Conservation (phyloP, 1,140 invertebrate species). For the Tribolium castaneum region DNA sequence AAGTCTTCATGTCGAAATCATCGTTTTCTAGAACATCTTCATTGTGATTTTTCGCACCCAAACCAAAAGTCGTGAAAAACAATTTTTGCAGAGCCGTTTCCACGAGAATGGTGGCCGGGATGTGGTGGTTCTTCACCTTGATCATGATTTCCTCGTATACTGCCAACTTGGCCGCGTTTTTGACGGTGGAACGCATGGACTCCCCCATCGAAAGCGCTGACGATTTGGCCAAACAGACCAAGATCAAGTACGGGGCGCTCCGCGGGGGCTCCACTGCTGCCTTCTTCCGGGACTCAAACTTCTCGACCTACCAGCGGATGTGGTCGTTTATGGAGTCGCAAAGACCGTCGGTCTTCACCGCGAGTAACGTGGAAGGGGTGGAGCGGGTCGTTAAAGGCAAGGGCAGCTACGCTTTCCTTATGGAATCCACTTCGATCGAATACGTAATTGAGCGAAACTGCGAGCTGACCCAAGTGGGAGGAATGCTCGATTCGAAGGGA, state of each 20-base stretch:
- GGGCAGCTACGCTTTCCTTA: constrained; percentile 90
- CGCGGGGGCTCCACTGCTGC: constrained; percentile 85
- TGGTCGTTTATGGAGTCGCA: constrained; percentile 94
- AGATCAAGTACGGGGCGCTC: constrained; percentile 96
- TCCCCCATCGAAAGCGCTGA: constrained; percentile 96
- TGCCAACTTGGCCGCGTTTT: constrained; percentile 95
- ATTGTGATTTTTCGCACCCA: background rate
- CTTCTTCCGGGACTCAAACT: constrained; percentile 84
- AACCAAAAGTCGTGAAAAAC: background rate
- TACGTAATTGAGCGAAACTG: constrained; percentile 93
- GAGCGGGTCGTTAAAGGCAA: constrained; percentile 85
- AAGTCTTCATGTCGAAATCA: constrained; percentile 53
- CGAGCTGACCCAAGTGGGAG: constrained; percentile 89
- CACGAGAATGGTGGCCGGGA: constrained; percentile 88
- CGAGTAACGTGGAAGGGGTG: constrained; percentile 87
- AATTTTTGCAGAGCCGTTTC: constrained; percentile 77
- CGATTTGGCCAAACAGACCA: constrained; percentile 95
- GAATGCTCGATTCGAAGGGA: constrained; percentile 91
- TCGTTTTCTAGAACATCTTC: constrained; percentile 30
- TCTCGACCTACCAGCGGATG: constrained; percentile 92
- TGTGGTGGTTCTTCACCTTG: constrained; percentile 98
- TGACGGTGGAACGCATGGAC: constrained; percentile 96
- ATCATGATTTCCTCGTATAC: constrained; percentile 99
- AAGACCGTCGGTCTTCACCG: constrained; percentile 85
- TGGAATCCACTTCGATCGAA: constrained; percentile 94